phyloP scores from a whole-genome alignment of 2,797 vertebrate genomes.

The Manis pentadactyla region DNA sequence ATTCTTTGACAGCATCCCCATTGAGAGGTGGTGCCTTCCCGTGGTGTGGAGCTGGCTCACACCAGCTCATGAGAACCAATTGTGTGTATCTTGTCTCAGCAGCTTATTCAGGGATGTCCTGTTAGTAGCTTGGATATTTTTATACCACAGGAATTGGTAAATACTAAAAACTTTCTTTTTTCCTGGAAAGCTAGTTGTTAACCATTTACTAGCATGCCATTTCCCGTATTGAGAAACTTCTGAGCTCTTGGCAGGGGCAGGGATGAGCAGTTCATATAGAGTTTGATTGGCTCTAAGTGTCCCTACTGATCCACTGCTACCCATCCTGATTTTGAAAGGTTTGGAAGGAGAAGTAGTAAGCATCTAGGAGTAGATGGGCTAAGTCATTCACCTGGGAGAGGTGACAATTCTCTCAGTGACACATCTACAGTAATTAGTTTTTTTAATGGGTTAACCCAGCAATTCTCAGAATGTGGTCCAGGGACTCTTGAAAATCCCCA shows the following conservation, averaged over 20 bases:
- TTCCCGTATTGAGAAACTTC: neutral
- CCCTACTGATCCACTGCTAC: neutral
- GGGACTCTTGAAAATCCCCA: neutral
- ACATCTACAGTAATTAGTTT: neutral
- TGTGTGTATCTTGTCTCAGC: neutral
- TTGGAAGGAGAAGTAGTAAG: conserved; percentile 63
- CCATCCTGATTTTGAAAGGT: neutral
- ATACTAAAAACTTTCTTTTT: neutral
- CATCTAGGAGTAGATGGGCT: conserved; percentile 27
- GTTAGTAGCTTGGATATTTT: neutral
- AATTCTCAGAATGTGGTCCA: neutral
- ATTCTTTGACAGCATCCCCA: neutral
- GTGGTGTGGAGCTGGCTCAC: neutral
- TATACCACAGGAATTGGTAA: neutral
- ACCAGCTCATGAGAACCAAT: neutral
- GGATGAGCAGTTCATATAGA: neutral
- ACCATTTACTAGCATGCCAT: neutral
- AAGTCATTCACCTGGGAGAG: neutral
- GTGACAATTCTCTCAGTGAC: neutral
- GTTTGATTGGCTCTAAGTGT: neutral
- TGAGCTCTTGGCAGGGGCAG: neutral
- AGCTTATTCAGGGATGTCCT: neutral
- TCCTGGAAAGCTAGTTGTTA: neutral
- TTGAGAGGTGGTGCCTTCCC: neutral
- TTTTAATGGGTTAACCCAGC: neutral